Base-by-base conservation (phyloP, 2,113 vertebrate species). In the Rattus rattus region DNA sequence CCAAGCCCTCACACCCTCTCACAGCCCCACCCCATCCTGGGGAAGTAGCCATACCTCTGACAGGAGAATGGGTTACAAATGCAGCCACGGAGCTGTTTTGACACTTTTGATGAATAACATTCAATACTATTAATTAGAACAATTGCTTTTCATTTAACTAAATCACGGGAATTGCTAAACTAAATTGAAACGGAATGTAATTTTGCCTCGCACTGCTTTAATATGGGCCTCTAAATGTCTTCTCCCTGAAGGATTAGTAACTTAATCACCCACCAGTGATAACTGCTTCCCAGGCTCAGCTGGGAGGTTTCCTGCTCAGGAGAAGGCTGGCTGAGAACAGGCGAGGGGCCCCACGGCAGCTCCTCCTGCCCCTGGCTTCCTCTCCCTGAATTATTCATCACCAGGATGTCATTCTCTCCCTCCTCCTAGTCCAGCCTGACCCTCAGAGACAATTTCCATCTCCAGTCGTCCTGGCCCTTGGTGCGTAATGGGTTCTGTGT, bases 121-220 rank as follows among this genome's bases (percentile, higher is more conserved):
- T 99, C 99, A 99, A 99, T 99, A 99, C 99, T 99, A 99, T 99
- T 99, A 99, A 99, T 99, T 99, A 99, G 99, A 99, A 99, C 99
- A 99, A 99, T 99, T 98, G 98, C 99, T 99, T 99, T 99, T 99
- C 99, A 99, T 99, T 99, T 99, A 99, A 99, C 98, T 98, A 99
- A 99, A 99, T 99, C 99, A 99, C 98, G 98, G 97, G 98, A 98
- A 98, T 98, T 99, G 98, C 98, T 99, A 98, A 99, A 99, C 98
- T 98, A 99, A 99, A 99, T 98, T 98, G 98, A 99, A 99, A 98
- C 88, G 97, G 98, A 99, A 99, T 99, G 98, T 99, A 99, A 99
- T 99, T 99, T 98, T 98, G 98, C 98, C 98, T 98, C 97, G 96
- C 98, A 98, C 98, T 98, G 98, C 98, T 98, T 98, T 98, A 98